Evolutionary conservation across 2,113 vertebrate genomes (phyloP).

Genomic region (Scopus umbretta): DNA sequence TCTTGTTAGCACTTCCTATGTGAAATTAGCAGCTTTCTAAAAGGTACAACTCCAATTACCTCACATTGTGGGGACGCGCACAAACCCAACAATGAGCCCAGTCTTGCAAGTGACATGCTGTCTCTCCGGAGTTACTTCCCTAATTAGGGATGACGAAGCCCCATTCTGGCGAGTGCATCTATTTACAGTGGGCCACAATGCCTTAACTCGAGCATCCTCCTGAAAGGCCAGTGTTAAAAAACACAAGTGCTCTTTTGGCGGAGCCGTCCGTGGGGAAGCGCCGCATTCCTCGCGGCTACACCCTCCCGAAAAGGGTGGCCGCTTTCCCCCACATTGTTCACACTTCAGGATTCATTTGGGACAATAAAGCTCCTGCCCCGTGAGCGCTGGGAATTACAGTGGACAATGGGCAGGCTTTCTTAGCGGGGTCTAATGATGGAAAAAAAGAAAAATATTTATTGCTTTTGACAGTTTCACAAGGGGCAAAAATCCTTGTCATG

Average conservation of each 20-base stretch:
- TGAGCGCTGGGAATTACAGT: conserved; percentile 88
- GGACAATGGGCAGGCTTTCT: conserved; percentile 84
- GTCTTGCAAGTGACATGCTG: conserved; percentile 87
- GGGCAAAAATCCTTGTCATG: conserved; percentile 81
- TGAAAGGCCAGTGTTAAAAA: conserved; percentile 89
- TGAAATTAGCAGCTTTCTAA: conserved; percentile 99
- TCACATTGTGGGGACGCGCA: conserved; percentile 90
- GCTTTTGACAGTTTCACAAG: conserved; percentile 88
- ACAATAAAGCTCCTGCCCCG: conserved; percentile 80
- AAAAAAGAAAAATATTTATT: conserved; percentile 90
- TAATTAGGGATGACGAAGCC: conserved; percentile 98
- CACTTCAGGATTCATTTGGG: conserved; percentile 87
- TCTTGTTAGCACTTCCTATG: conserved; percentile 99
- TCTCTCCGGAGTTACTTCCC: conserved; percentile 91
- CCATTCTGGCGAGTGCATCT: conserved; percentile 91
- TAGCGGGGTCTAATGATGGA: conserved; percentile 86
- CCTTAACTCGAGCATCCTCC: conserved; percentile 84
- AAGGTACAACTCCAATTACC: conserved; percentile 99
- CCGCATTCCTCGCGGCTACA: conserved; percentile 81
- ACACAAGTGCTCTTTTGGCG: conserved; percentile 91
- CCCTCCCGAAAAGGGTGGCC: conserved; percentile 74
- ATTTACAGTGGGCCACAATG: conserved; percentile 87
- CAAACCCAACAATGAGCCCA: conserved; percentile 79
- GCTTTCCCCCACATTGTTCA: conserved; percentile 81
- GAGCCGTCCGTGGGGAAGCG: conserved; percentile 77